Evolutionary conservation across 2,113 vertebrate species (phyloP).

Genomic region (Cyprinodon tularosa): DNA sequence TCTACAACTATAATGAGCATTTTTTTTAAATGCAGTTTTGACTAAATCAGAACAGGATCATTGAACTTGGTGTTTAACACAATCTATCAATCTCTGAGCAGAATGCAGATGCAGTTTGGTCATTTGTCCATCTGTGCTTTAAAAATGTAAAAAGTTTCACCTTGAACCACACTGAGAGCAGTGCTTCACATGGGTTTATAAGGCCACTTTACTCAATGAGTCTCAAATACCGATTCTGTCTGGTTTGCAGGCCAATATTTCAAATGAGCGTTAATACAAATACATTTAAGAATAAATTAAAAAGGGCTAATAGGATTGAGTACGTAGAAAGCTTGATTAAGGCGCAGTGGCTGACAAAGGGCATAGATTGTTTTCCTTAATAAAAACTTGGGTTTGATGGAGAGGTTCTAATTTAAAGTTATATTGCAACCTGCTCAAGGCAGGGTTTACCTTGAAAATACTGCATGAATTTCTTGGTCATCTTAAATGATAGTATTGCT

Average conservation of each 20-base stretch:
- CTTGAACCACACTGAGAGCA: neutral
- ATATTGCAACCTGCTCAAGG: neutral
- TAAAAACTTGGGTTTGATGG: neutral
- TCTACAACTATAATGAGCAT: neutral
- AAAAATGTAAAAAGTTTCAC: too few species aligned
- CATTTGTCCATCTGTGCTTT: neutral
- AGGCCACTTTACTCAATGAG: conserved; percentile 28
- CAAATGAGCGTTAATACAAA: conserved; percentile 16
- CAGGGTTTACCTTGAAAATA: too few species aligned
- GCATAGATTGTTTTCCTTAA: neutral
- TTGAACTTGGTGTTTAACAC: neutral
- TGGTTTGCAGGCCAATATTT: conserved; percentile 29
- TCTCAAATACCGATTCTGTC: conserved; percentile 19
- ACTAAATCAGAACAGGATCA: neutral
- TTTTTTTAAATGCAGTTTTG: neutral
- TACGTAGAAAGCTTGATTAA: neutral
- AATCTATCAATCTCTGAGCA: neutral
- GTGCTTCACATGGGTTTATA: conserved; percentile 35
- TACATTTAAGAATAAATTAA: conserved; percentile 15
- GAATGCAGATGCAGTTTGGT: neutral
- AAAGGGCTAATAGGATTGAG: neutral
- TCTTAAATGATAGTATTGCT: too few species aligned
- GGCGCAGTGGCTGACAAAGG: neutral
- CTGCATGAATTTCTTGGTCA: too few species aligned
- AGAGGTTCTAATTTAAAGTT: neutral